phyloP scores from a whole-genome alignment of 2,113 vertebrate genomes.

The Zapus hudsonius region DNA sequence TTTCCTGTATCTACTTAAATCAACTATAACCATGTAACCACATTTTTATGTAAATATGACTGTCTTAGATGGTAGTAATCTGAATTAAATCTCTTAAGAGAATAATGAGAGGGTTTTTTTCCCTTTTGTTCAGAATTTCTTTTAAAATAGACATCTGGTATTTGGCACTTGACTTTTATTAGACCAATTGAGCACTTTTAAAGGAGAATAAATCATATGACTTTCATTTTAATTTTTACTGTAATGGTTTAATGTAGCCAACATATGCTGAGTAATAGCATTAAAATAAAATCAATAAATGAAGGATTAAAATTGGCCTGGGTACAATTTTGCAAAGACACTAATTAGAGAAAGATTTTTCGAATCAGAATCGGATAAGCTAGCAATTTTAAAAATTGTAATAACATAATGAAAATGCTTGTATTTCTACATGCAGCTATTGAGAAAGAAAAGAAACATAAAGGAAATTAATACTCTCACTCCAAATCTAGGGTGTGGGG shows the following conservation, averaged over 20 bases:
- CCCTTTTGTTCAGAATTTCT: conserved; percentile 67
- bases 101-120: conserved; percentile 49
- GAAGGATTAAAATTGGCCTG: conserved; percentile 74
- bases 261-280: conserved; percentile 78
- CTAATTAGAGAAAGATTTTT: conserved; percentile 73
- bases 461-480: conserved; percentile 26
- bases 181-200: conserved; percentile 73
- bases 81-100: conserved; percentile 54
- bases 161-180: conserved; percentile 77
- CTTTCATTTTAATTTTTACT: conserved; percentile 83
- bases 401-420: conserved; percentile 56
- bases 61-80: conserved; percentile 43
- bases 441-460: conserved; percentile 40
- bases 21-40: neutral
- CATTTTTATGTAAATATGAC: conserved; percentile 16
- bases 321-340: conserved; percentile 72
- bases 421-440: conserved; percentile 43
- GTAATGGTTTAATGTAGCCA: conserved; percentile 78
- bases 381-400: conserved; percentile 50
- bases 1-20: neutral
- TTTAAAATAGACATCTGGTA: conserved; percentile 79
- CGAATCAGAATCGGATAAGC: conserved; percentile 51
- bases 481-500: neutral
- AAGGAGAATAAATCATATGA: conserved; percentile 79
- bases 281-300: conserved; percentile 79